phyloP scores from a whole-genome alignment of 2,888 invertebrate genomes.

The Eledona agricola region DNA sequence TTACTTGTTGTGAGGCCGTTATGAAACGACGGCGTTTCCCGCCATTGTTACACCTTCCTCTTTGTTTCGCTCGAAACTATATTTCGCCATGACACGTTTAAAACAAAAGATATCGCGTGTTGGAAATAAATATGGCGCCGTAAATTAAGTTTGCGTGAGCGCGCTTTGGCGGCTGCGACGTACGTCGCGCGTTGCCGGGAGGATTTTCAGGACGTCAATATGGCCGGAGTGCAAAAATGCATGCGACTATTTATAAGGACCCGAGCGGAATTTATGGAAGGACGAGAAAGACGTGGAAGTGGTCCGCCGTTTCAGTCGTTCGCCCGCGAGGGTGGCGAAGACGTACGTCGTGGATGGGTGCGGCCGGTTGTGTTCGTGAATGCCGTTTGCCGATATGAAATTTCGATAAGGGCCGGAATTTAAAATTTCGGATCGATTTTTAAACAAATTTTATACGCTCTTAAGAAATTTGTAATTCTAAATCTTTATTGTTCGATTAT shows the following conservation, averaged over 20 bases:
- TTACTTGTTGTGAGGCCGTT: slow-evolving; percentile 32
- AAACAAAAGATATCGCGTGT: slow-evolving; percentile 63
- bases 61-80: slow-evolving; percentile 54
- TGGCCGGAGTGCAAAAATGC: slow-evolving; percentile 54
- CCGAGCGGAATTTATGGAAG: slow-evolving; percentile 59
- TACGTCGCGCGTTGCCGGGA: slow-evolving; percentile 53
- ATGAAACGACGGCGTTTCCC: slow-evolving; percentile 34
- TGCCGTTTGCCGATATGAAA: slow-evolving; percentile 53
- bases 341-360: slow-evolving; percentile 43
- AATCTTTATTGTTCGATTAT: slow-evolving; percentile 61
- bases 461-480: slow-evolving; percentile 61
- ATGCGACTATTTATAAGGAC: slow-evolving; percentile 61
- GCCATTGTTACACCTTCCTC: slow-evolving; percentile 47
- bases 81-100: slow-evolving; percentile 63
- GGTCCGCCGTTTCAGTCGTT: slow-evolving; percentile 19
- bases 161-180: slow-evolving; percentile 59
- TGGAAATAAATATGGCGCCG: slow-evolving; percentile 63
- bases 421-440: slow-evolving; percentile 59
- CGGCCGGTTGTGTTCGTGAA: slow-evolving; percentile 46
- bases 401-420: slow-evolving; percentile 58
- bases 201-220: slow-evolving; percentile 1
- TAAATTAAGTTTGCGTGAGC: slow-evolving; percentile 64
- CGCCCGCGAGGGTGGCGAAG: slow-evolving; percentile 7
- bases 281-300: slow-evolving; percentile 2
- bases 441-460: slow-evolving; percentile 59